Conservation (phyloP, 2,888 invertebrate species). For the Anagyrus pseudococci region DNA sequence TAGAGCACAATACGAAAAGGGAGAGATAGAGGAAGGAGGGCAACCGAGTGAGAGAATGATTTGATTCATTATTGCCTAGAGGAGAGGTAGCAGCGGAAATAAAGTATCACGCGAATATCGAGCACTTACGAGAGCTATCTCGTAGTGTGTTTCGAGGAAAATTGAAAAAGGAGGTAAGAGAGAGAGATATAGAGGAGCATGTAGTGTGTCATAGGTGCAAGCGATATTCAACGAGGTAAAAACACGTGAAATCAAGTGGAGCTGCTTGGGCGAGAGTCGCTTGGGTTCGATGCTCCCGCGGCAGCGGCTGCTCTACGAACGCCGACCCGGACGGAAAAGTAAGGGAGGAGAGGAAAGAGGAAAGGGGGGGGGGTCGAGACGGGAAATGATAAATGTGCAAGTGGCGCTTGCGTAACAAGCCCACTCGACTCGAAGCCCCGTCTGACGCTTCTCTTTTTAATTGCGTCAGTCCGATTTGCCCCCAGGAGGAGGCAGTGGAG, state of each 20-base stretch:
- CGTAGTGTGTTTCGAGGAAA: too few relatives aligned
- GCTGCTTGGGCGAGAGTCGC: too few relatives aligned
- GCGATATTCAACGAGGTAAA: constrained; percentile 3
- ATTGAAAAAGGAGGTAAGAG: neutral
- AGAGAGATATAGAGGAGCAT: neutral
- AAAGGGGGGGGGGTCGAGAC: neutral
- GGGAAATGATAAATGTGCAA: constrained; percentile 21
- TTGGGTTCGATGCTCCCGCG: neutral
- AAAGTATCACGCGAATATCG: neutral
- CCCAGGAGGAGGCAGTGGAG: neutral
- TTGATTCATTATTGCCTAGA: constrained; percentile 22
- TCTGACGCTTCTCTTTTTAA: constrained; percentile 1
- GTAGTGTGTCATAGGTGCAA: too few relatives aligned
- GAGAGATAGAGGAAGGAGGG: neutral
- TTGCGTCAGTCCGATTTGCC: constrained; percentile 13
- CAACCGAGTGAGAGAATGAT: constrained; percentile 9
- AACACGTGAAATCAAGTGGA: constrained; percentile 17
- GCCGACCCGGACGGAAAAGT: too few relatives aligned
- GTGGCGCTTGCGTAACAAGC: constrained; percentile 4
- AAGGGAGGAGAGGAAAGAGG: neutral
- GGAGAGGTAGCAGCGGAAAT: constrained; percentile 1
- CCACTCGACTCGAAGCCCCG: neutral
- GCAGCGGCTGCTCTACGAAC: too few relatives aligned
- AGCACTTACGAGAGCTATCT: neutral
- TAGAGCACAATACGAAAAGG: neutral